Conservation (phyloP, 2,113 vertebrate species). For the Phoenicopterus ruber region DNA sequence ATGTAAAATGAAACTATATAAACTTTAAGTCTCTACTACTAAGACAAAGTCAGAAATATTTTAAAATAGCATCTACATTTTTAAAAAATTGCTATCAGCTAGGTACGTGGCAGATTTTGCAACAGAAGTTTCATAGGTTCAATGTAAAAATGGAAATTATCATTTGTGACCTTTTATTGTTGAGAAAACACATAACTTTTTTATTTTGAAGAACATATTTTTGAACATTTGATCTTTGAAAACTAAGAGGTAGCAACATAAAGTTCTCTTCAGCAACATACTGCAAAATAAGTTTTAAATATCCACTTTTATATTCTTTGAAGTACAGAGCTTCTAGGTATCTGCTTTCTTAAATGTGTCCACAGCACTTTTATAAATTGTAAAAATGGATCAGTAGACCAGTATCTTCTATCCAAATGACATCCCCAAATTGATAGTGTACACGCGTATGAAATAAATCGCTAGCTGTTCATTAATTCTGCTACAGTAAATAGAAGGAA, state of each 20-base stretch:
- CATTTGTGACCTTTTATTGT: not conserved
- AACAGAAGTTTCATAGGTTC: not conserved
- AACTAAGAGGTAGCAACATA: not conserved
- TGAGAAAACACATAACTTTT: not conserved
- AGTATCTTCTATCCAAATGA: not conserved
- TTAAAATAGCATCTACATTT: slow-evolving; percentile 1
- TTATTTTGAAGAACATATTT: not conserved
- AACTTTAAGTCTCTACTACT: slow-evolving; percentile 8
- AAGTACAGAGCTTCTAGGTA: not conserved
- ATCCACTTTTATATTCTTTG: not conserved
- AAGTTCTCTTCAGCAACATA: not conserved
- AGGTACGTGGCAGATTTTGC: not conserved
- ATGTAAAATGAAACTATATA: slow-evolving; percentile 38
- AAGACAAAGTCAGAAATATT: slow-evolving; percentile 29
- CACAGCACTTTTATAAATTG: not conserved
- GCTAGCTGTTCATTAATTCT: slow-evolving; percentile 1
- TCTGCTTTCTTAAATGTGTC: not conserved
- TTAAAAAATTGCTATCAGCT: not conserved
- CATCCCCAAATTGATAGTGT: not conserved
- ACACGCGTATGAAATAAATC: not conserved
- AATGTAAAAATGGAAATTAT: not conserved
- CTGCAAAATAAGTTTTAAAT: not conserved
- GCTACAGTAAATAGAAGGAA: slow-evolving; percentile 7
- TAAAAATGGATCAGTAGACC: not conserved
- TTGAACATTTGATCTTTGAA: not conserved